Evolutionary conservation across 2,888 invertebrate genomes (phyloP), one percentile per base, ranked within the genome.

Genomic region (Cabera pusaria): DNA sequence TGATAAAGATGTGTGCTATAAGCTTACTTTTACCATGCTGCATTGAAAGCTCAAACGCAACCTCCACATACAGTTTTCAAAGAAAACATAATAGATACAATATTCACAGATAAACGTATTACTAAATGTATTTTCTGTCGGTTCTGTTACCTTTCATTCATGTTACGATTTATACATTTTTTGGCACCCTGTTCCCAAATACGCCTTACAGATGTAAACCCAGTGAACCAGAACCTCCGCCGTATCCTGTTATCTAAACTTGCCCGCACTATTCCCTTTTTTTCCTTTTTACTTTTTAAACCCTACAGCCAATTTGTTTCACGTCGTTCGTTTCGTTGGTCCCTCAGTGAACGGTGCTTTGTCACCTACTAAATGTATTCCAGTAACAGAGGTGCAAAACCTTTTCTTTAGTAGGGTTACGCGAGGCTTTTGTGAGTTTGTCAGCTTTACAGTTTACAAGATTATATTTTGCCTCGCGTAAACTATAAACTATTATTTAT

Each of bases 301-400:
- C 41, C 50, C 40, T 27, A 39, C 46, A 38, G 38, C 44, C 53
- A 50, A 53, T 53, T 48, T 50, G 48, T 53, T 53, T 50, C 42
- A 31, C 38, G 50, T 46, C 53, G 37, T 49, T 50, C 44, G 39
- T 42, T 49, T 35, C 31, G 31, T 35, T 42, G 35, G 19, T 33
- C 24, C 24, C 31, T 35, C 31, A 42, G 22, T 42, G 28, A 40
- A 8, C 14, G 40, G n/a, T 5, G 25, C 35, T 35, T 31, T 41
- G 41, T 42, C 35, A 42, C 41, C 29, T 34, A 35, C 29, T 35
- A 36, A 40, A 35, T 31, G 14, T 16, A 24, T 37, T 17, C 26
- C 12, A 11, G 28, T 10, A 21, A 26, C 29, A 41, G 18, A 16
- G n/a, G 27, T 29, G 5, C 5, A 1, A 3, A 37, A 12, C 28